phyloP scores from a whole-genome alignment of 1,140 invertebrate genomes.

The Drosophila tsacasi region DNA sequence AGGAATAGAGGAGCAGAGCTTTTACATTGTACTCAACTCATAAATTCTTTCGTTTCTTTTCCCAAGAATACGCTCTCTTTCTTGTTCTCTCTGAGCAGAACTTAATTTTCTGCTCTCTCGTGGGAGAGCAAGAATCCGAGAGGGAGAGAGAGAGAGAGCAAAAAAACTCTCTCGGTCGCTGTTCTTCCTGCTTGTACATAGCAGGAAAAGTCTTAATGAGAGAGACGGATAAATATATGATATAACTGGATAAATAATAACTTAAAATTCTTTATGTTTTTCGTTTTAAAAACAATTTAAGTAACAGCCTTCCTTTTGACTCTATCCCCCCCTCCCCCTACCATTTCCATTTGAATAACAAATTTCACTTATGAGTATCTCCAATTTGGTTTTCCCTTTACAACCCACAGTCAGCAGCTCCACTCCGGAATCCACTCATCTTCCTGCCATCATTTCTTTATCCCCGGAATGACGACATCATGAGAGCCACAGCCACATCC shows the following conservation, averaged over 20 bases:
- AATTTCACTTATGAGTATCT: conserved; percentile 56
- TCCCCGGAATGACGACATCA: conserved; percentile 47
- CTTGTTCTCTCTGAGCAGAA: too few species aligned
- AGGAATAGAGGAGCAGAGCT: not conserved
- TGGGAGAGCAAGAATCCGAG: not conserved
- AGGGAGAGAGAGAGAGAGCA: not conserved
- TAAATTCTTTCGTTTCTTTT: not conserved
- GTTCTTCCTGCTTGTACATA: not conserved
- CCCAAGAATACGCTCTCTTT: not conserved
- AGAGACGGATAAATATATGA: not conserved
- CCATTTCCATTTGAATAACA: conserved; percentile 35
- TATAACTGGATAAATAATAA: not conserved
- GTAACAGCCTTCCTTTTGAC: not conserved
- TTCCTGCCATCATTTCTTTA: conserved; percentile 23
- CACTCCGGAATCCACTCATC: conserved; percentile 16
- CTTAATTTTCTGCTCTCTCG: too few species aligned
- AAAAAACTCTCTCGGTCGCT: not conserved
- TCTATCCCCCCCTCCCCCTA: too few species aligned
- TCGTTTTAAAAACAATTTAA: not conserved
- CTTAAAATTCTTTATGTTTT: not conserved
- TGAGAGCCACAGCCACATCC: conserved; percentile 5
- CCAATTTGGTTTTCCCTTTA: conserved; percentile 9
- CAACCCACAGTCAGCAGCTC: not conserved
- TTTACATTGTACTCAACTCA: too few species aligned
- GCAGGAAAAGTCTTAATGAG: not conserved